Conservation (phyloP, 1,140 invertebrate species). For the Listronotus bonariensis region DNA sequence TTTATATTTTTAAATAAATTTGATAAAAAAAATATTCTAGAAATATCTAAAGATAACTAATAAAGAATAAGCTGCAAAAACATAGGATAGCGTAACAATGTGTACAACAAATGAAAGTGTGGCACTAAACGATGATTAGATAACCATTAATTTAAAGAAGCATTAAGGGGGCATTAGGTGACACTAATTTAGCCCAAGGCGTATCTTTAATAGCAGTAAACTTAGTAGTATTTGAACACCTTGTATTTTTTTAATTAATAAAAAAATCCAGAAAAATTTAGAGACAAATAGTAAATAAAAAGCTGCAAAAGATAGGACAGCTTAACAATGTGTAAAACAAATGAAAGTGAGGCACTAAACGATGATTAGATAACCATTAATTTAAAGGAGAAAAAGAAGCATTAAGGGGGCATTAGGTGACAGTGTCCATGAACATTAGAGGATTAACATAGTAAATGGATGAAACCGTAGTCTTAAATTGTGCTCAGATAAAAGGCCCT, state of each 20-base stretch:
- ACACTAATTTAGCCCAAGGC: no score
- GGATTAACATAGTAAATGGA: slow-evolving; percentile 49
- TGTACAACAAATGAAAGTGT: slow-evolving; percentile 24
- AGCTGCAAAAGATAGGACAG: neutral
- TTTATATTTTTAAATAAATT: no score
- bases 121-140: slow-evolving; percentile 36
- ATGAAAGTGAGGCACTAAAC: slow-evolving; percentile 22
- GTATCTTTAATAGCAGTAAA: no score
- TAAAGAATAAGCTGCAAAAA: neutral
- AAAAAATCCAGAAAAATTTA: no score
- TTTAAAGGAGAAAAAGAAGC: slow-evolving; percentile 39
- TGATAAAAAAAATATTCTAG: no score
- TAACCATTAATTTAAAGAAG: slow-evolving; percentile 43
- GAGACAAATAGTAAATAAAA: neutral
- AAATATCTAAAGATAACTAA: no score
- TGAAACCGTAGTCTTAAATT: slow-evolving; percentile 44
- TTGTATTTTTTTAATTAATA: no score
- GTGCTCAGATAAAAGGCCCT: slow-evolving; percentile 41
- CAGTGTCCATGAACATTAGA: slow-evolving; percentile 44
- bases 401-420: slow-evolving; percentile 44
- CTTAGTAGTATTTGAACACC: no score
- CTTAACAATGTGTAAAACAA: slow-evolving; percentile 21
- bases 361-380: slow-evolving; percentile 43
- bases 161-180: slow-evolving; percentile 42
- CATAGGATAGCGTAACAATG: neutral